A percentile compares a stretch with the other conserved stretches of the same genome.
Conservation (phyloP, 2,113 vertebrate genomes). For the Callionymus lyra region DNA sequence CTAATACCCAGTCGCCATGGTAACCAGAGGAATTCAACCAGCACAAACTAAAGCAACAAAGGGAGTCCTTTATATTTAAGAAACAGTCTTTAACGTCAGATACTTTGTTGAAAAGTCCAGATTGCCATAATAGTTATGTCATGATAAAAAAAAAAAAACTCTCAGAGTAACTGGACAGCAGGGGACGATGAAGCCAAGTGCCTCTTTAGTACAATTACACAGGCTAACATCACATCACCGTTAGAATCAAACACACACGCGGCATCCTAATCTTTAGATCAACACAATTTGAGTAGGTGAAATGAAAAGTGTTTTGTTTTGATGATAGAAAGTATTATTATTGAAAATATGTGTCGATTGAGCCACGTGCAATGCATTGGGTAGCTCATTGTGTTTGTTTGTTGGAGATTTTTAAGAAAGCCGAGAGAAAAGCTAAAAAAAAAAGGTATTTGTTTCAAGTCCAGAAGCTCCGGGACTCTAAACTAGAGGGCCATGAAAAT, state of each 20-base stretch:
- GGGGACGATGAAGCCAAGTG: background rate
- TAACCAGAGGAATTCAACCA: constrained; percentile 16
- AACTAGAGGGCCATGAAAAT: constrained; percentile 70
- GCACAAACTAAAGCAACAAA: constrained; percentile 39
- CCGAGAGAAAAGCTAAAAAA: constrained; percentile 65
- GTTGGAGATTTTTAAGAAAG: constrained; percentile 77
- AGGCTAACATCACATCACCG: constrained; percentile 43
- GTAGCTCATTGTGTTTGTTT: constrained; percentile 77
- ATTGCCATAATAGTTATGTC: constrained; percentile 45
- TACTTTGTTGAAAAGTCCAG: constrained; percentile 51
- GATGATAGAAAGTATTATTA: constrained; percentile 74
- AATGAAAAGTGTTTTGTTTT: constrained; percentile 59
- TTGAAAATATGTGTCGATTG: constrained; percentile 72
- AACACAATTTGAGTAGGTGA: constrained; percentile 45
- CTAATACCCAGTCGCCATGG: constrained; percentile 22
- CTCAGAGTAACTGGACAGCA: constrained; percentile 71
- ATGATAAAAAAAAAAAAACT: constrained; percentile 48
- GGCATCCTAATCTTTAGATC: constrained; percentile 48
- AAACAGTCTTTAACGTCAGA: constrained; percentile 54
- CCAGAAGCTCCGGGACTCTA: constrained; percentile 75
- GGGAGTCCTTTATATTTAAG: constrained; percentile 60
- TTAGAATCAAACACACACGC: constrained; percentile 40
- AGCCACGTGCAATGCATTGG: constrained; percentile 80
- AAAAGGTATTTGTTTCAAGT: constrained; percentile 72
- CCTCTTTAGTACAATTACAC: constrained; percentile 55